Conservation (phyloP, 64 coral and sea anemone genomes). For the Montipora efflorescens region DNA sequence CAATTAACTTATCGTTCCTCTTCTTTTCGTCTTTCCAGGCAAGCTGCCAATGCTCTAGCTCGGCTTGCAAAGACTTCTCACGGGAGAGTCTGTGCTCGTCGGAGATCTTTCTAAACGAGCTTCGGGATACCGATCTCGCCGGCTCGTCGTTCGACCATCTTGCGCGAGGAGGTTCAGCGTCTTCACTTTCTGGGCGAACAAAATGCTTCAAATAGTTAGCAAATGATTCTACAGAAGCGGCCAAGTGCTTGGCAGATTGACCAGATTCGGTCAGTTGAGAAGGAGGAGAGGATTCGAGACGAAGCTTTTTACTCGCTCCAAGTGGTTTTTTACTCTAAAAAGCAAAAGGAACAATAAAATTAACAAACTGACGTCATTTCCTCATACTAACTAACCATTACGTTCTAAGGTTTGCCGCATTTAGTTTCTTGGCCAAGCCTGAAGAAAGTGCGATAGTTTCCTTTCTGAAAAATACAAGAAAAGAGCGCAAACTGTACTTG, state of each 20-base stretch:
- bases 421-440: no score
- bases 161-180: slow-evolving; percentile 27
- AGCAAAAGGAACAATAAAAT: neutral
- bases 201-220: slow-evolving; percentile 94
- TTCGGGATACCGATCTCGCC: slow-evolving; percentile 66
- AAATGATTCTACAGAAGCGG: slow-evolving; percentile 92
- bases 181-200: slow-evolving; percentile 68
- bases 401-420: neutral
- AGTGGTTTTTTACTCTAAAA: slow-evolving; percentile 5
- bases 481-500: no score
- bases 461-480: no score
- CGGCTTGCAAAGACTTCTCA: slow-evolving; percentile 73
- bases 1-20: slow-evolving; percentile 89
- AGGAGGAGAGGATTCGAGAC: slow-evolving; percentile 6
- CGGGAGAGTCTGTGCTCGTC: slow-evolving; percentile 73
- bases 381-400: neutral
- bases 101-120: slow-evolving; percentile 52
- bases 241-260: slow-evolving; percentile 66
- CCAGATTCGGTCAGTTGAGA: slow-evolving; percentile 8
- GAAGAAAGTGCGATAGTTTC: no score
- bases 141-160: slow-evolving; percentile 86
- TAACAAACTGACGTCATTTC: neutral
- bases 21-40: slow-evolving; percentile 93
- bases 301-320: slow-evolving; percentile 31
- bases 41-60: slow-evolving; percentile 92